Percentiles rank a stretch among this genome's conserved stretches.
phyloP scores from a whole-genome alignment of 2,113 vertebrate genomes.

The Catharus bicknelli region DNA sequence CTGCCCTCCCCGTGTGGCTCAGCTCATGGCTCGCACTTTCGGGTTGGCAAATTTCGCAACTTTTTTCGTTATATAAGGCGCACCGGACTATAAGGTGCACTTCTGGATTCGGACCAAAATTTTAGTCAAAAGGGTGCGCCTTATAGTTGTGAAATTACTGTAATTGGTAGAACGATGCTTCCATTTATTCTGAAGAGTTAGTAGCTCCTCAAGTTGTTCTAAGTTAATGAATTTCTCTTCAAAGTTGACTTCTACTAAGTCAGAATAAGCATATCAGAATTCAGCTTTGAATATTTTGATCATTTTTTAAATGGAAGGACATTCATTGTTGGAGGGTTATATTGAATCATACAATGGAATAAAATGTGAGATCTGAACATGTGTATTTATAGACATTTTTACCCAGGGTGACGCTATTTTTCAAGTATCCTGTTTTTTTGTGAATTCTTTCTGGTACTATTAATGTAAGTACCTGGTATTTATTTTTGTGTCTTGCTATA shows the following conservation, averaged over 20 bases:
- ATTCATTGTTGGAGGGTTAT: constrained; percentile 28
- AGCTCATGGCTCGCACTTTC: no score
- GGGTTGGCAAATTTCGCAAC: no score
- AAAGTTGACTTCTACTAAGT: neutral
- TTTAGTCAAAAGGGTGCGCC: no score
- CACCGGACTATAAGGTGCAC: no score
- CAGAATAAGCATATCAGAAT: neutral
- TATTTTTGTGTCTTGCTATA: constrained; percentile 26
- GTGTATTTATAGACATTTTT: constrained; percentile 34
- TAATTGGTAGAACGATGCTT: neutral
- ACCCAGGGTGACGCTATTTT: constrained; percentile 29
- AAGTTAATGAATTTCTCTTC: neutral
- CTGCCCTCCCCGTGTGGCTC: no score
- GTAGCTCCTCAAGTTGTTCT: neutral
- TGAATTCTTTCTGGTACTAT: constrained; percentile 51
- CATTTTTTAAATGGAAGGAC: constrained; percentile 2
- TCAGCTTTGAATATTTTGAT: neutral
- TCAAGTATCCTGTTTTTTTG: constrained; percentile 25
- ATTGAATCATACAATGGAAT: neutral
- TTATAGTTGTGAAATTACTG: no score
- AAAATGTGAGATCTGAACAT: constrained; percentile 43
- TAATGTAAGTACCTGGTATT: constrained; percentile 31
- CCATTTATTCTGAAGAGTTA: neutral
- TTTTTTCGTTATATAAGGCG: no score
- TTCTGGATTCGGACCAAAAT: no score